Base-by-base conservation (phyloP, 2,113 vertebrate species). In the Notechis scutatus region DNA sequence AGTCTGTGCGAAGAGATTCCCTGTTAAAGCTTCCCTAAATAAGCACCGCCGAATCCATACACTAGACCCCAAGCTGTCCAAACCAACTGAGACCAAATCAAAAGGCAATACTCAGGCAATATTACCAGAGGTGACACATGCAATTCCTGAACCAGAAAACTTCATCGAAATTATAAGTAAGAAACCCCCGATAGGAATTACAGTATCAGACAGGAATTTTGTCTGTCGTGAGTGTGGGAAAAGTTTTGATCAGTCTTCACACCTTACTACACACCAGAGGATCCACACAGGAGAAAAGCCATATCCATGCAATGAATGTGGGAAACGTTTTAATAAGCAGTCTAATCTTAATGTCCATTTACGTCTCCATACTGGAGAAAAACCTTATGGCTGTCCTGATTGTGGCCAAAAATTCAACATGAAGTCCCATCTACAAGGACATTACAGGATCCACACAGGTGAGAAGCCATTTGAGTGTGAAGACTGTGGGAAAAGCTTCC, bases 251-350 rank as follows among this genome's bases (percentile, higher is more conserved):
- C 96, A 95, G 24, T 97, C 97, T 89, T 98, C 97, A 57, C 98
- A 97, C 39, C 97, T 98, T 50, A 98, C 98, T 95, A 96, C 97
- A 11, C 98, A 98, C 94, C 96, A 98, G 90, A 98, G 97, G 90
- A 98, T 97, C 85, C 98, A 98, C 96, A 98, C 98, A 0, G 98
- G 98, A 97, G 96, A 96, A 89, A 97, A 96, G 86, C 96, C 96
- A 3, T 96, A 96, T 93, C 93, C 95, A 87, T 97, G 97, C 85
- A 93, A 91, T 24, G 93, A 94, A 45, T 97, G 97, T 85, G 96
- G 94, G 69, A 97, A 97, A 90, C 92, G 96, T 21, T 97, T 97
- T 61, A 94, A 94, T 45, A 96, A 96, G 89, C 96, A 96, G 52
- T 96, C 95, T 57, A 95, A 96, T 52, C 97, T 97, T 87, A 96